A percentile compares a stretch with the other conserved stretches of the same genome.
phyloP scores from a whole-genome alignment of 2,113 vertebrate species.

The Paracanthobrama guichenoti region DNA sequence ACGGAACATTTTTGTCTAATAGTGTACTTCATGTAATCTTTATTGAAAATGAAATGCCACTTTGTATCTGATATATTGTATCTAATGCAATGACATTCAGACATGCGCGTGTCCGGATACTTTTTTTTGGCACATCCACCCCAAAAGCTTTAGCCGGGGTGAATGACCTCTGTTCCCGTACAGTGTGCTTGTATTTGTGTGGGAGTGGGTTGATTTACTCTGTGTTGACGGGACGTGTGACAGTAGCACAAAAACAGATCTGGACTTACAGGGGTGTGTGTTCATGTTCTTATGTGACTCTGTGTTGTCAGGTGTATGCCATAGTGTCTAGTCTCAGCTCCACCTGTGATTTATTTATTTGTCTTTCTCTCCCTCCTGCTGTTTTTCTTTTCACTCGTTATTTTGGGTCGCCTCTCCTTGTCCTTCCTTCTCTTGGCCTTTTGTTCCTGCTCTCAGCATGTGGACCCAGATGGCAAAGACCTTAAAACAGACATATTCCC shows the following conservation, averaged over 20 bases:
- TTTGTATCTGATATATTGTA: too few species aligned
- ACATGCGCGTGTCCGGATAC: not conserved
- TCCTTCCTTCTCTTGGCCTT: slow-evolving; percentile 41
- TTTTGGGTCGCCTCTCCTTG: slow-evolving; percentile 15
- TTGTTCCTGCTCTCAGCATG: slow-evolving; percentile 44
- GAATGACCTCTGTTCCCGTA: not conserved
- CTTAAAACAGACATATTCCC: slow-evolving; percentile 29
- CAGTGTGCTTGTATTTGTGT: slow-evolving; percentile 11
- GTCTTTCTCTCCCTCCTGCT: slow-evolving; percentile 33
- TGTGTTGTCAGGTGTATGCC: slow-evolving; percentile 34
- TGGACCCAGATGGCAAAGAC: slow-evolving; percentile 37
- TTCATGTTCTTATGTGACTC: not conserved
- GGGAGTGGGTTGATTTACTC: slow-evolving; percentile 11
- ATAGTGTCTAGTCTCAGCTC: slow-evolving; percentile 7
- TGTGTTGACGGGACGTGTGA: not conserved
- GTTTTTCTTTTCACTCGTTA: slow-evolving; percentile 38
- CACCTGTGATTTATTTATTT: slow-evolving; percentile 37
- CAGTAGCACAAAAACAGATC: slow-evolving; percentile 7
- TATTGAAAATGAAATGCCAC: too few species aligned
- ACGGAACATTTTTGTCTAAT: too few species aligned
- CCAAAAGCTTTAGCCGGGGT: not conserved
- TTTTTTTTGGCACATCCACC: not conserved
- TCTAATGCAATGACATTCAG: too few species aligned
- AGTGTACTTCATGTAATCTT: too few species aligned
- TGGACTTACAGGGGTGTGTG: not conserved